These are phyloP conservation scores for Diglossa cyanea DNA, from an alignment of 2,797 vertebrate species.

Conservation along the genomic window DNA sequence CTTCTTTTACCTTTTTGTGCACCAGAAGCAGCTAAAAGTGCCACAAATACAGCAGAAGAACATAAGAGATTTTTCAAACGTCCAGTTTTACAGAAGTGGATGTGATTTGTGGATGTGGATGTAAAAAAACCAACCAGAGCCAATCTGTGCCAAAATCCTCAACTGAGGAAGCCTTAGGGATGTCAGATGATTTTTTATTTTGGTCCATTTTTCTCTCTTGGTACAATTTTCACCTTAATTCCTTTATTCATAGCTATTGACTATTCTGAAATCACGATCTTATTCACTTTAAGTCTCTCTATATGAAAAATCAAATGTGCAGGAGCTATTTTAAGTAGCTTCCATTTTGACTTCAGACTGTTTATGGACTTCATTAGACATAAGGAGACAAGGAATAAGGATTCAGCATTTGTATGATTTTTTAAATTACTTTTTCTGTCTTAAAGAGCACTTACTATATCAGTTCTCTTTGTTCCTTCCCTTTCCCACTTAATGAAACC, in stretches of 20 bases:
- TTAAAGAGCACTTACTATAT: not conserved
- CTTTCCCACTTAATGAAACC: not conserved
- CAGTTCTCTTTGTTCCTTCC: not conserved
- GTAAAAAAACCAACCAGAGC: not conserved
- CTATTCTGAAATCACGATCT: not conserved
- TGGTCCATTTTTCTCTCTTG: not conserved
- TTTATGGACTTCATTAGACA: not conserved
- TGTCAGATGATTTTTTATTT: not conserved
- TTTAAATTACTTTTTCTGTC: not conserved
- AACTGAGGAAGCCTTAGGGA: not conserved
- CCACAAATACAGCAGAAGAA: not conserved
- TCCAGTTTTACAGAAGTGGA: not conserved
- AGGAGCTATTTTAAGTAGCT: not conserved
- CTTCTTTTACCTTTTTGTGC: not conserved
- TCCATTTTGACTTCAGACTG: not conserved
- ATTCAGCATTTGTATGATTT: not conserved
- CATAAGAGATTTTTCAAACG: not conserved
- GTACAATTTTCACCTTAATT: not conserved
- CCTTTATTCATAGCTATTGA: not conserved
- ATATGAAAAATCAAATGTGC: rapidly evolving
- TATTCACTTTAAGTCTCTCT: not conserved
- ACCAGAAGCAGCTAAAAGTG: not conserved
- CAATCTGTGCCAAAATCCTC: not conserved
- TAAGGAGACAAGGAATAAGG: not conserved
- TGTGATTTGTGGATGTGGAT: not conserved